Evolutionary conservation across 2,797 vertebrate species (phyloP), one percentile per base, ranked within the genome.

Genomic region (Diplodus sargus): DNA sequence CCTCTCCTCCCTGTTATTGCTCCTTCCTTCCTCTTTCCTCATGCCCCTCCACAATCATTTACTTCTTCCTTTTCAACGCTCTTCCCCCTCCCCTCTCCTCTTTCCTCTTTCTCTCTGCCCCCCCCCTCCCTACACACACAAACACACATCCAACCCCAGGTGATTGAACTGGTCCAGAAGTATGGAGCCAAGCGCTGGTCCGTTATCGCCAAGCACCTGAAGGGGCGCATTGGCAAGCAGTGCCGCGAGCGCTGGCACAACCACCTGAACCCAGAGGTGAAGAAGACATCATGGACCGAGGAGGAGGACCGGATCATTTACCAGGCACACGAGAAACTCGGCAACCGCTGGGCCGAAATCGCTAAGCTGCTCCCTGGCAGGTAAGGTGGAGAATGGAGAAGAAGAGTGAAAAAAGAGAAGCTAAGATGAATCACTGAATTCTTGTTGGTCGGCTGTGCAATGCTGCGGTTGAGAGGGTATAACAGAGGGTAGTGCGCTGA

Each of bases 231-330:
- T 70, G 98, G 98, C 84, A 99, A 99, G 88, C 98, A 99, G 93
- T 99, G 98, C 93, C 96, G 98, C 47, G 98, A 99, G 93, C 97
- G 98, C 90, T 99, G 98, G 98, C 98, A 99, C 95, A 99, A 99
- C 94, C 98, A 99, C 92, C 94, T 99, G 91, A 99, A 99, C 95
- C 98, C 98, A 47, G 98, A 99, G 96, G 98, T 99, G 90, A 99
- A 99, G 95, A 99, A 99, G 96, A 99, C 98, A 25, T 99, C 98
- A 69, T 99, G 98, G 98, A 99, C 98, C 4, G 98, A 99, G 93
- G 98, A 99, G 91, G 98, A 99, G 93, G 98, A 99, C 94, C 95
- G 97, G 85, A 98, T 99, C 93, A 99, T 99, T 95, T 99, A 99
- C 95, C 97, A 99, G 92, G 98, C 98, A 45, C 98, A 99, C 77